Evolutionary conservation across 35 echinoderm and acorn worm species (phyloP), one percentile per base, ranked within the genome.

Genomic region (Apostichopus californicus): DNA sequence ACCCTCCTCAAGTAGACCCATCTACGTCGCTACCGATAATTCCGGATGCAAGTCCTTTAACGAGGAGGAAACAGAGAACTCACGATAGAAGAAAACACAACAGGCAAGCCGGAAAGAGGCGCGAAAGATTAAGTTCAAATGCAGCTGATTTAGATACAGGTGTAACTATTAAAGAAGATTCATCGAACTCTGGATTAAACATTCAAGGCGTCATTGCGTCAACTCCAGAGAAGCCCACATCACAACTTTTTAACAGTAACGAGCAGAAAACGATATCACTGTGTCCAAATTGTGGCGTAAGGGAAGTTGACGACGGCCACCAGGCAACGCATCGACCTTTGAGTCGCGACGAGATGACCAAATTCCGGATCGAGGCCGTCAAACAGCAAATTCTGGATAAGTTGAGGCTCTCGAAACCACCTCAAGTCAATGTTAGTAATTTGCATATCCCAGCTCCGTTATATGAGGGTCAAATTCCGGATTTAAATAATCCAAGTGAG

Each of bases 361-460:
- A 89, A 5, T 26, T 89, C 5, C 58, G 86, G 23, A 89, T 89
- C 24, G 86, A 89, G 23, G 86, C 86, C 57, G 64, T 89, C 61
- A 89, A 89, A 72, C 86, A 89, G 9, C 61, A 89, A 73, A 89
- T 89, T 73, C 72, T 89, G 63, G 86, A 89, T 66, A 89, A 89
- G 52, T 73, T 89, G 23, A 17, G 86, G 61, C 64, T 89, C 14
- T 54, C 61, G 12, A 34, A 64, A 53, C 86, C 86, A 53, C 86
- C 86, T 8, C 60, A 72, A 73, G 86, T 89, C 21, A 89, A 89
- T 64, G 23, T 89, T 1, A 89, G 86, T 17, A 89, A 72, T 9
- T 73, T 89, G 14, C 86, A 89, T 73, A 89, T 89, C 52, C 86
- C 86, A 68, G 86, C 86, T 18, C 86, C 86, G 3, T 9, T 89